A percentile compares a stretch with the other conserved stretches of the same genome.
phyloP scores from a whole-genome alignment of 2,797 vertebrate genomes.

The Yasuhikotakia modesta region DNA sequence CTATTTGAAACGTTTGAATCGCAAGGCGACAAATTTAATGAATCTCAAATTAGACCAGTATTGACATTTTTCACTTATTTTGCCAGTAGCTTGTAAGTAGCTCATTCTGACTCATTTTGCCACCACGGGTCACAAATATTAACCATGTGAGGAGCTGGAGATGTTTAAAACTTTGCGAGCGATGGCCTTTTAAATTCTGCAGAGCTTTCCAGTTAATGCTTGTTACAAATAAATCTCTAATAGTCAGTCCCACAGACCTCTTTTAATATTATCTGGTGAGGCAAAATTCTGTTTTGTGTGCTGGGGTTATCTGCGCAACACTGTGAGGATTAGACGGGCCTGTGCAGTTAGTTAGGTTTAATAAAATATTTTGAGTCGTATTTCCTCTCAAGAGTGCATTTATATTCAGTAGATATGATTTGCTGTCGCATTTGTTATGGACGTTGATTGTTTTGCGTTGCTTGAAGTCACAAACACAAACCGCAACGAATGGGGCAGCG shows the following conservation, averaged over 20 bases:
- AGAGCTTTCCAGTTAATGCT: not conserved
- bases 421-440: constrained; percentile 48
- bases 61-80: no score
- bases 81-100: no score
- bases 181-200: not conserved
- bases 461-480: constrained; percentile 37
- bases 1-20: no score
- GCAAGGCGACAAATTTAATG: no score
- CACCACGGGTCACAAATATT: no score
- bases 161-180: not conserved
- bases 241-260: not conserved
- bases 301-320: not conserved
- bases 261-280: not conserved
- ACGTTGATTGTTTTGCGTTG: constrained; percentile 42
- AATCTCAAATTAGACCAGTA: no score
- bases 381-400: constrained; percentile 50
- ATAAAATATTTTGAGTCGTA: constrained; percentile 46
- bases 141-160: not conserved
- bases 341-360: constrained; percentile 26
- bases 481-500: constrained; percentile 13
- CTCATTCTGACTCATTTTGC: no score
- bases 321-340: not conserved
- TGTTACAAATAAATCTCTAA: not conserved
- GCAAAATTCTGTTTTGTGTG: not conserved
- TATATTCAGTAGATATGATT: constrained; percentile 48